A percentile compares a stretch with the other conserved stretches of the same genome.
These are phyloP conservation scores for Ditylenchus weischeri DNA, from an alignment of 2,888 invertebrate genomes.

Conservation along the genomic window DNA sequence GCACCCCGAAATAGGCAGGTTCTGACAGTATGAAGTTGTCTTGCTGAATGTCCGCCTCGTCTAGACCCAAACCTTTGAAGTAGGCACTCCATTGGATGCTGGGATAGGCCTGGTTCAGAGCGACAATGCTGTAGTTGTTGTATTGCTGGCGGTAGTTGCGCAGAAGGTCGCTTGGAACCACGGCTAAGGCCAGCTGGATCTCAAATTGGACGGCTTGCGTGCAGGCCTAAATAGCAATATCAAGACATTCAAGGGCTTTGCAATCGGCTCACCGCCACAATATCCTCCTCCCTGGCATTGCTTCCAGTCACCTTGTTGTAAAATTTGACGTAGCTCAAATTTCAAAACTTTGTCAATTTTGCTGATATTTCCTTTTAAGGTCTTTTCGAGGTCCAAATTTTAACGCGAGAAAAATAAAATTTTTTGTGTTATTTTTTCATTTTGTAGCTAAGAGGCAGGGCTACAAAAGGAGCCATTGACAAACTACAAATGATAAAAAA, in stretches of 20 bases:
- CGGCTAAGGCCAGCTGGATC: constrained; percentile 32
- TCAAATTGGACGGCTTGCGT: constrained; percentile 33
- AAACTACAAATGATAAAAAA: no score
- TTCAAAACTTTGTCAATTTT: no score
- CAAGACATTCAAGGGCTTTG: constrained; percentile 6
- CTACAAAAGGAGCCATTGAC: no score
- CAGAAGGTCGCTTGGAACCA: constrained; percentile 31
- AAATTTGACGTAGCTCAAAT: no score
- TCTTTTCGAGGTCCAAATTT: no score
- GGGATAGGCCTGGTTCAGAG: constrained; percentile 34
- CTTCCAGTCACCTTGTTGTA: constrained; percentile 31
- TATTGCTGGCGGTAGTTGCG: constrained; percentile 50
- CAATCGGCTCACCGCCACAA: constrained; percentile 19
- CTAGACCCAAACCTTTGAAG: constrained; percentile 26
- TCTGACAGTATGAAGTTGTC: constrained; percentile 35
- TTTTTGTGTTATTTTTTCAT: no score
- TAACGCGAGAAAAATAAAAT: no score
- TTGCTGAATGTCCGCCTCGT: neutral
- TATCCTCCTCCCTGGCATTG: constrained; percentile 15
- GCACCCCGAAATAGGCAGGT: constrained; percentile 48
- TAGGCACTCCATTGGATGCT: constrained; percentile 40
- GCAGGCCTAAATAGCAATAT: constrained; percentile 17
- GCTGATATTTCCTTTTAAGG: no score
- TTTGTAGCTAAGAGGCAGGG: no score
- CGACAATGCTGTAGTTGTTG: constrained; percentile 42